Evolutionary conservation across 2,888 invertebrate species (phyloP).

Genomic region (Marronus borbonicus): DNA sequence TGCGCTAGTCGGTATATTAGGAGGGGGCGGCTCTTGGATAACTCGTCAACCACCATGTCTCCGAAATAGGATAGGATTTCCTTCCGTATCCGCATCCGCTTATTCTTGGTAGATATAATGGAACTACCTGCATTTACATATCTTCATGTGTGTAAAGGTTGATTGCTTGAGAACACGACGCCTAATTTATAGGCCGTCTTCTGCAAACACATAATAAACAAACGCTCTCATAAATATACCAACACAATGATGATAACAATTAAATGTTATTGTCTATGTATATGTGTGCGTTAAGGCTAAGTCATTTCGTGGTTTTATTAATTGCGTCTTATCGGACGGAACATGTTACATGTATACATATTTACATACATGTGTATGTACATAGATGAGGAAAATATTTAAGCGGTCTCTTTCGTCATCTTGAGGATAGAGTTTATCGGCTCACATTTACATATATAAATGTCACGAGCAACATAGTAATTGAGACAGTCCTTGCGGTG

Average conservation of each 20-base stretch:
- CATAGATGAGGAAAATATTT: conserved; percentile 12
- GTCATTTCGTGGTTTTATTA: conserved; percentile 38
- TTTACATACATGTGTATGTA: not conserved
- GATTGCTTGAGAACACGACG: conserved; percentile 50
- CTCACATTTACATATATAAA: conserved; percentile 27
- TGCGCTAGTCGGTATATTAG: conserved; percentile 39
- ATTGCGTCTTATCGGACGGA: conserved; percentile 32
- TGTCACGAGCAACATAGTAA: conserved; percentile 27
- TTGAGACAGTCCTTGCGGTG: conserved; percentile 23
- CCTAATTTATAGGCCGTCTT: conserved; percentile 50
- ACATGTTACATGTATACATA: conserved; percentile 5
- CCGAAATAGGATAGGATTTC: conserved; percentile 61
- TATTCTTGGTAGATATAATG: conserved; percentile 48
- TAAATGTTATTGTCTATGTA: conserved; percentile 41
- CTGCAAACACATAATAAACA: not conserved
- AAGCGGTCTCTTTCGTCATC: conserved; percentile 39
- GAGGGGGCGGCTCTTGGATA: conserved; percentile 56
- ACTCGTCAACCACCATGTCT: conserved; percentile 66
- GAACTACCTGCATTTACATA: conserved; percentile 59
- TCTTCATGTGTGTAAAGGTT: conserved; percentile 58
- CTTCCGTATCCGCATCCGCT: conserved; percentile 54
- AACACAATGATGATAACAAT: conserved; percentile 45
- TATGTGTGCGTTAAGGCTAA: conserved; percentile 15
- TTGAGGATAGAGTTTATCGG: conserved; percentile 10
- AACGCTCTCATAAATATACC: not conserved